Evolutionary conservation across 2,113 vertebrate genomes (phyloP).

Genomic region (Notarius quadriscutis): DNA sequence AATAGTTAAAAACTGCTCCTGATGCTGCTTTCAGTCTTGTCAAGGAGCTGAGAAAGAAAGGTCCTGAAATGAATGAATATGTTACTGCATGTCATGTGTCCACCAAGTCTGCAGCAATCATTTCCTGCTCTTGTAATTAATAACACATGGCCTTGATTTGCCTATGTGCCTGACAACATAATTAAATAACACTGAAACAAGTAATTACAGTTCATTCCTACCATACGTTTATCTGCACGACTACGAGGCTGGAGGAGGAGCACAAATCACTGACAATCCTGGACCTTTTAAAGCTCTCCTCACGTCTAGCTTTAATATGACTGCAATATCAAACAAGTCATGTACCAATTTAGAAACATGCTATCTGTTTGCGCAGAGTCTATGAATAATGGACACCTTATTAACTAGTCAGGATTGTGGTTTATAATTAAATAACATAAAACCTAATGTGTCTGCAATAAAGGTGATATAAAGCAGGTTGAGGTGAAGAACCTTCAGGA

Average conservation of each 20-base stretch:
- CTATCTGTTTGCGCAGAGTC: slow-evolving; percentile 35
- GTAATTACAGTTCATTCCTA: slow-evolving; percentile 27
- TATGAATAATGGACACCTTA: slow-evolving; percentile 48
- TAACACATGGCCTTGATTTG: slow-evolving; percentile 21
- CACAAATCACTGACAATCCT: slow-evolving; percentile 2
- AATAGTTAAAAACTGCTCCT: background rate
- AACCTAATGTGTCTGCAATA: slow-evolving; percentile 60
- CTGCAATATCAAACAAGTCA: slow-evolving; percentile 30
- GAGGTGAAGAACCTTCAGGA: slow-evolving; percentile 19
- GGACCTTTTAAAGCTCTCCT: background rate
- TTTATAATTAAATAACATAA: slow-evolving; percentile 62
- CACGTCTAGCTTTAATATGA: background rate
- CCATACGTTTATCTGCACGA: background rate
- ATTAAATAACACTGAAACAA: slow-evolving; percentile 40
- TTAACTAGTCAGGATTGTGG: slow-evolving; percentile 41
- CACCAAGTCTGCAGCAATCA: slow-evolving; percentile 1
- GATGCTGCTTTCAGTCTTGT: background rate
- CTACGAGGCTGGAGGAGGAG: background rate
- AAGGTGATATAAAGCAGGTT: slow-evolving; percentile 39
- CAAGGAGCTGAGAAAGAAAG: background rate
- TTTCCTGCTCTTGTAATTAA: slow-evolving; percentile 22
- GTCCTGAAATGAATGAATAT: background rate
- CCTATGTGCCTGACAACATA: background rate
- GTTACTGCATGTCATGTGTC: background rate
- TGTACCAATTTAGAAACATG: slow-evolving; percentile 10